Conservation (phyloP, 2,797 vertebrate species). For the Poeciliopsis gracilis region DNA sequence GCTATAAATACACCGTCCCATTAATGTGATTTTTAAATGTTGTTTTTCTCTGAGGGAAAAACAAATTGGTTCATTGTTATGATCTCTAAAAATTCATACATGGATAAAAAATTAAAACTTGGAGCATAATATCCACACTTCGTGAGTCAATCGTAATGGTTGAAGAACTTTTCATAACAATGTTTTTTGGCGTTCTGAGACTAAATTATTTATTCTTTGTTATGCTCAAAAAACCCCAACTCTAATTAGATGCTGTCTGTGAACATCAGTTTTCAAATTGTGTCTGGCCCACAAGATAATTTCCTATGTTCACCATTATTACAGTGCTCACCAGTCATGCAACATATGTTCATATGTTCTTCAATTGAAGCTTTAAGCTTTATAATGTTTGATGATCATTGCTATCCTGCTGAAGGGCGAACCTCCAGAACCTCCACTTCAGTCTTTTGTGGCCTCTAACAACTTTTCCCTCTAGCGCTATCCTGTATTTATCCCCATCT, state of each 20-base stretch:
- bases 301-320: background rate
- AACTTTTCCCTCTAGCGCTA: background rate
- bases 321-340: background rate
- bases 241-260: background rate
- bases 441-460: background rate
- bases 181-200: background rate
- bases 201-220: background rate
- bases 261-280: background rate
- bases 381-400: background rate
- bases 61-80: background rate
- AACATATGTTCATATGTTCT: background rate
- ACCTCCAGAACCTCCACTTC: background rate
- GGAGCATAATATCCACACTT: background rate
- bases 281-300: background rate
- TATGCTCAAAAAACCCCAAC: background rate
- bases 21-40: background rate
- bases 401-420: background rate
- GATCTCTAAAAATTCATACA: background rate
- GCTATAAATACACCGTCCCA: constrained; percentile 6
- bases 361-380: background rate
- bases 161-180: background rate
- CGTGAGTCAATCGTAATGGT: background rate
- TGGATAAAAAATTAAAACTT: background rate
- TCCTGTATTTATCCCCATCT: background rate
- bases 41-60: background rate